Conservation (phyloP, 2,113 vertebrate genomes). For the Erpornis zantholeuca region DNA sequence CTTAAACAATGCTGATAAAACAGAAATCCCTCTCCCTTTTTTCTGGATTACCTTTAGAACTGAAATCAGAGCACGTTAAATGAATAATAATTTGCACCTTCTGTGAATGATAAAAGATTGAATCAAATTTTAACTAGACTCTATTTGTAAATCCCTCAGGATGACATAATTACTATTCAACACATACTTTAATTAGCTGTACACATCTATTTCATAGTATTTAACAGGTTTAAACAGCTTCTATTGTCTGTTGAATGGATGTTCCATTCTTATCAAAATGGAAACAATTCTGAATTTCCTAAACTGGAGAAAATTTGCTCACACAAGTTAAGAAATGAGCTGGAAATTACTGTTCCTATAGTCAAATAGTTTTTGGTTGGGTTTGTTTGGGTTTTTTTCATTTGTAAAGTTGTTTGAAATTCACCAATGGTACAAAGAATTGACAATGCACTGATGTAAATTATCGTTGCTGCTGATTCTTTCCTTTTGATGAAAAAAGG, state of each 20-base stretch:
- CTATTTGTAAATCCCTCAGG: slow-evolving; percentile 78
- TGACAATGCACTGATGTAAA: not conserved
- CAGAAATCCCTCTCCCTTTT: slow-evolving; percentile 66
- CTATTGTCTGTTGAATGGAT: slow-evolving; percentile 40
- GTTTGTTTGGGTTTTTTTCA: not conserved
- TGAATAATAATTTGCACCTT: slow-evolving; percentile 74
- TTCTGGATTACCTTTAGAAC: slow-evolving; percentile 72
- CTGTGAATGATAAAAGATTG: slow-evolving; percentile 74
- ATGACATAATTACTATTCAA: slow-evolving; percentile 84
- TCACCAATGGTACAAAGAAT: not conserved
- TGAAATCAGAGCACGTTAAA: slow-evolving; percentile 69
- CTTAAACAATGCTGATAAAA: slow-evolving; percentile 73
- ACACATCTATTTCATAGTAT: slow-evolving; percentile 72
- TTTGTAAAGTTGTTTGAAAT: not conserved
- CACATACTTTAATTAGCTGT: slow-evolving; percentile 80
- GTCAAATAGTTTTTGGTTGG: not conserved
- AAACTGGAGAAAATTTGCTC: not conserved
- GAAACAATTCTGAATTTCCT: slow-evolving; percentile 24
- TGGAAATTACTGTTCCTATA: not conserved
- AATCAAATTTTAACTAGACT: slow-evolving; percentile 80
- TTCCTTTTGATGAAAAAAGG: not conserved
- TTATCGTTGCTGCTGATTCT: not conserved
- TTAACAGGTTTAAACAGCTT: slow-evolving; percentile 63
- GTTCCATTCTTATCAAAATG: slow-evolving; percentile 28
- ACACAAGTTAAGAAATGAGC: slow-evolving; percentile 8